Evolutionary conservation across 2,888 invertebrate species (phyloP), one percentile per base, ranked within the genome.

Genomic region (Pelosia muscerda): DNA sequence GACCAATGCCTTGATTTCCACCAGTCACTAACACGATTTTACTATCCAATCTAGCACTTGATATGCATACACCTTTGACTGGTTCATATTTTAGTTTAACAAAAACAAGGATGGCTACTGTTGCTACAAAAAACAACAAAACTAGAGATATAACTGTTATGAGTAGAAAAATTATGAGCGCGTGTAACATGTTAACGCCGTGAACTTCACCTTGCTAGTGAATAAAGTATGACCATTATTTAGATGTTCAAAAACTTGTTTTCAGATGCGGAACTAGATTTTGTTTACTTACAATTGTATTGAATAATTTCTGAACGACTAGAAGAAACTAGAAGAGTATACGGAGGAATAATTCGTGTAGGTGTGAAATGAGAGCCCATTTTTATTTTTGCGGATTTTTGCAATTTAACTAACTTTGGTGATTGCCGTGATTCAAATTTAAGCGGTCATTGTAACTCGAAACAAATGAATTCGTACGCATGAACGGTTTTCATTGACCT

Each of bases 1-100:
- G 96, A 2, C 98, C 98, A 69, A 98, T 97, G 3, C 98, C 98
- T 1, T 97, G 96, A 87, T 97, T 98, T 0, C 97, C 96, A 10
- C 98, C 98, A 0, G 98, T 98, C 10, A 98, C 93, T 54, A 98
- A 95, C 0, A 95, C 95, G 57, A 96, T 92, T 95, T 97, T 97
- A 55, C 95, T 96, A 2, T 88, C 71, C 3, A 94, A 72, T 42
- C 85, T 83, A 0, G 76, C 84, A 49, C 84, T 84, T 57, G 92
- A 92, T 63, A 76, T 87, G 74, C 93, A 93, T 22, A 84, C 83
- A 26, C 86, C 84, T 69, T 86, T 73, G 6, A 73, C 60, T 0
- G 67, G 72, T 68, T 80, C 80, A 0, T 63, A 13, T 0, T 49
- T 73, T n/a, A 80, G 9, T 53, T 71, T 76, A 0, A 61, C 0